A percentile compares a stretch with the other conserved stretches of the same genome.
phyloP scores from a whole-genome alignment of 1,140 invertebrate species.

The Leptestheria dahalacensis region DNA sequence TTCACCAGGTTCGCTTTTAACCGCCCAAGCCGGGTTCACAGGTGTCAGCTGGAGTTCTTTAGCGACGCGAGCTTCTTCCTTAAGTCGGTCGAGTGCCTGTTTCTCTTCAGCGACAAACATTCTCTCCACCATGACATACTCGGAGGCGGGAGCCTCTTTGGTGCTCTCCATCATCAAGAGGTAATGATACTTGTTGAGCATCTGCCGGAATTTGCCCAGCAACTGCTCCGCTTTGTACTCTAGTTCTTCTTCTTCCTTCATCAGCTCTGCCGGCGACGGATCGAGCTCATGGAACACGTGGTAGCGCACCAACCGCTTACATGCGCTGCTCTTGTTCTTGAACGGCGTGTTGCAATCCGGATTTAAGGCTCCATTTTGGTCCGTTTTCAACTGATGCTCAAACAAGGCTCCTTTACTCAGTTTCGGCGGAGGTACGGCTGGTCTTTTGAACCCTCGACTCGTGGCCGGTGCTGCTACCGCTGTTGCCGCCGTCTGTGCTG shows the following conservation, averaged over 20 bases:
- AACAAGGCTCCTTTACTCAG: slow-evolving; percentile 29
- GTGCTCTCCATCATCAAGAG: slow-evolving; percentile 44
- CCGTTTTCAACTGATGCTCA: slow-evolving; percentile 56
- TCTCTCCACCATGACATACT: slow-evolving; percentile 53
- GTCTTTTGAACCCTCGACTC: slow-evolving; percentile 15
- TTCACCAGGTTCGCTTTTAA: neutral
- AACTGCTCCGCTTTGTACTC: slow-evolving; percentile 54
- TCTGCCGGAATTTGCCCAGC: slow-evolving; percentile 51
- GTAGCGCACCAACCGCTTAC: slow-evolving; percentile 60
- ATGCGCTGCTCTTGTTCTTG: slow-evolving; percentile 52
- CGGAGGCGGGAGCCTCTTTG: slow-evolving; percentile 48
- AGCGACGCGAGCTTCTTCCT: slow-evolving; percentile 23
- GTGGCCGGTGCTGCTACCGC: slow-evolving; percentile 19
- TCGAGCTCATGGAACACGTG: slow-evolving; percentile 61
- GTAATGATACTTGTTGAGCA: slow-evolving; percentile 62
- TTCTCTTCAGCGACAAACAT: slow-evolving; percentile 52
- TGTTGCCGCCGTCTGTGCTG: slow-evolving; percentile 1
- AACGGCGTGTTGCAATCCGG: slow-evolving; percentile 65
- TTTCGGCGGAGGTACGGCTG: slow-evolving; percentile 15
- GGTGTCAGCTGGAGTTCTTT: slow-evolving; percentile 13
- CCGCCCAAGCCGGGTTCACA: neutral
- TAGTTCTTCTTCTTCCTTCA: slow-evolving; percentile 60
- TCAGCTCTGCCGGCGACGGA: slow-evolving; percentile 44
- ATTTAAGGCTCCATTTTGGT: slow-evolving; percentile 57
- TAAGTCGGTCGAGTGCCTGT: slow-evolving; percentile 38